Evolutionary conservation across 1,140 invertebrate species (phyloP).

Genomic region (Drosophila novamexicana): DNA sequence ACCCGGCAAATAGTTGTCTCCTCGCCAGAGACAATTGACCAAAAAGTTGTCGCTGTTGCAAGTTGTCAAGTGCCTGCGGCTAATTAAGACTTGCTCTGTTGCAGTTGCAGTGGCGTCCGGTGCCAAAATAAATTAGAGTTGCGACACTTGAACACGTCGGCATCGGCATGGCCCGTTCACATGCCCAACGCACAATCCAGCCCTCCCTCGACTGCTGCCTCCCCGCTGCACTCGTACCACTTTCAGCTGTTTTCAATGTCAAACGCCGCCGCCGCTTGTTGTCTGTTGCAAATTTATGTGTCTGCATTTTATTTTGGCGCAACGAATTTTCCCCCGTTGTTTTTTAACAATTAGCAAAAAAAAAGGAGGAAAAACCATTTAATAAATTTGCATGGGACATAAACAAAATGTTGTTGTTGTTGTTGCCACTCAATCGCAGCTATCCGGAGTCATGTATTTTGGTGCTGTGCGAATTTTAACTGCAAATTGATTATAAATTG

Average conservation of each 20-base stretch:
- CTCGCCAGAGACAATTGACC: slow-evolving; percentile 15
- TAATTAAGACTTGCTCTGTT: slow-evolving; percentile 29
- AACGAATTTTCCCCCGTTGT: slow-evolving; percentile 33
- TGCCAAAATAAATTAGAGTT: slow-evolving; percentile 33
- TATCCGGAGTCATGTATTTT: slow-evolving; percentile 7
- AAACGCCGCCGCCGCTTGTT: slow-evolving; percentile 61
- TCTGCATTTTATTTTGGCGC: slow-evolving; percentile 65
- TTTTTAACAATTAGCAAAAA: slow-evolving; percentile 28
- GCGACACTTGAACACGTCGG: slow-evolving; percentile 41
- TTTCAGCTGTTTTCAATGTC: slow-evolving; percentile 72
- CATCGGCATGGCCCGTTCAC: slow-evolving; percentile 9
- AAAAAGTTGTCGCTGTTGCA: slow-evolving; percentile 13
- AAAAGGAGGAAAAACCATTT: slow-evolving; percentile 33
- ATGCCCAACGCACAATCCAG: not conserved
- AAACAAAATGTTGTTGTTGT: slow-evolving; percentile 38
- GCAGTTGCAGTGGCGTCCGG: slow-evolving; percentile 3
- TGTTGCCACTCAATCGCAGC: slow-evolving; percentile 31
- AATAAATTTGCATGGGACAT: slow-evolving; percentile 65
- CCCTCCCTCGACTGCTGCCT: too few relatives aligned
- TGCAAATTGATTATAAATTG: slow-evolving; percentile 57
- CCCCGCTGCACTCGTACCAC: slow-evolving; percentile 1
- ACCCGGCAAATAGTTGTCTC: slow-evolving; percentile 24
- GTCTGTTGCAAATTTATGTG: slow-evolving; percentile 76
- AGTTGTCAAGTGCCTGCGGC: slow-evolving; percentile 29
- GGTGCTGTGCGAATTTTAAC: slow-evolving; percentile 26